Evolutionary conservation across 2,888 invertebrate genomes (phyloP).

Genomic region (Anagyrus pseudococci): DNA sequence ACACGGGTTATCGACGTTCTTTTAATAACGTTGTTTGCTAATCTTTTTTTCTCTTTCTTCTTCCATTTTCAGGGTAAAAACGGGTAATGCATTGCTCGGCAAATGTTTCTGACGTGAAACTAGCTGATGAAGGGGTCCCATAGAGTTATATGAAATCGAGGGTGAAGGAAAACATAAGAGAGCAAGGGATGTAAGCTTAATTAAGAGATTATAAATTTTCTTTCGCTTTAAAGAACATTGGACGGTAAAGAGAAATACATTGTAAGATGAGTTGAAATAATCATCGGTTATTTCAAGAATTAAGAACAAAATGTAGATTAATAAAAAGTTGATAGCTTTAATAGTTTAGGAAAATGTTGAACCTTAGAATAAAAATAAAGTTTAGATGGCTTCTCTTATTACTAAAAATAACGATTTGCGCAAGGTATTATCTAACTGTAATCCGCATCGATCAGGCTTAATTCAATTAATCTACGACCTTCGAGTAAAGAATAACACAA

Average conservation of each 20-base stretch:
- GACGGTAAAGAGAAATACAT: no score
- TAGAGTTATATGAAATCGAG: no score
- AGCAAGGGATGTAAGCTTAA: no score
- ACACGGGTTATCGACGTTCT: background rate
- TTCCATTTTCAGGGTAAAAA: background rate
- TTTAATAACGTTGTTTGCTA: background rate
- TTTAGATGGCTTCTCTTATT: background rate
- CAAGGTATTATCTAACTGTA: constrained; percentile 11
- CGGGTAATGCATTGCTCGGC: no score
- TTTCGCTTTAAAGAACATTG: no score
- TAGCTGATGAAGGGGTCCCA: no score
- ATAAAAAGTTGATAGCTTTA: background rate
- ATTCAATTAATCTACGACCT: constrained; percentile 28
- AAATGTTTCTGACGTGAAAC: no score
- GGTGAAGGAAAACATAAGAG: no score
- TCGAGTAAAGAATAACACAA: constrained; percentile 8
- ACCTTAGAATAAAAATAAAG: background rate
- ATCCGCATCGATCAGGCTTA: constrained; percentile 22
- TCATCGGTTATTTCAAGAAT: no score
- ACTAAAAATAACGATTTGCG: constrained; percentile 9
- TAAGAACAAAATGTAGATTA: no score
- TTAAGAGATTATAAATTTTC: no score
- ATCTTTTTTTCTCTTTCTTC: background rate
- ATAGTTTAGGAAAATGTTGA: background rate
- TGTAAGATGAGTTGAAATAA: no score